These are phyloP conservation scores for Cephalopholis sonnerati DNA, from an alignment of 2,113 vertebrate species.

Conservation along the genomic window DNA sequence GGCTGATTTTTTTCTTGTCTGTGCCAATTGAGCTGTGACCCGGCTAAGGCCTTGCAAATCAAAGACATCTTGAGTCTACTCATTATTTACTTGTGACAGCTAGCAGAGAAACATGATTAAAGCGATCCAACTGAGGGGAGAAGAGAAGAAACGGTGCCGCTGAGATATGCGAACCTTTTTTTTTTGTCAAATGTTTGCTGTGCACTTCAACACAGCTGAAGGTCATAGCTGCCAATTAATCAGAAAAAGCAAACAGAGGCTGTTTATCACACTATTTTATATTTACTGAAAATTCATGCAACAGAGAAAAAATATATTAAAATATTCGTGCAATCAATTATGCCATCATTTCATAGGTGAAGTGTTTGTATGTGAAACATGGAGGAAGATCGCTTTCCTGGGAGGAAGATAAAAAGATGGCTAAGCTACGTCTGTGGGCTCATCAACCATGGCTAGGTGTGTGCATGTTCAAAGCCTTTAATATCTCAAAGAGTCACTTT, in stretches of 20 bases:
- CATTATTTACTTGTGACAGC: slow-evolving; percentile 79
- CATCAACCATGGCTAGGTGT: slow-evolving; percentile 49
- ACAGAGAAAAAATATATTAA: slow-evolving; percentile 20
- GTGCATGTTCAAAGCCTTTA: slow-evolving; percentile 50
- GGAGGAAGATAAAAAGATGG: slow-evolving; percentile 33
- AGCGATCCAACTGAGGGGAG: slow-evolving; percentile 52
- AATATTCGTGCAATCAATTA: slow-evolving; percentile 3
- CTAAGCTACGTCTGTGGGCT: slow-evolving; percentile 11
- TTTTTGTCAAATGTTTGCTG: slow-evolving; percentile 66
- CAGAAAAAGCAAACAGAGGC: slow-evolving; percentile 9
- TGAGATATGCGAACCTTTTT: slow-evolving; percentile 27
- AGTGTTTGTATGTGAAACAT: not conserved
- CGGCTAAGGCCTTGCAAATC: slow-evolving; percentile 65
- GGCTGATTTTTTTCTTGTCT: slow-evolving; percentile 54
- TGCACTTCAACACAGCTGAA: slow-evolving; percentile 56
- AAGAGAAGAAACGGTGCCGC: slow-evolving; percentile 24
- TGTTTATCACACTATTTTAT: slow-evolving; percentile 50
- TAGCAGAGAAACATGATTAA: slow-evolving; percentile 76
- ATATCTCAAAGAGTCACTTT: slow-evolving; percentile 64
- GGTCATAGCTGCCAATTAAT: slow-evolving; percentile 71
- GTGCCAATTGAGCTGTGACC: slow-evolving; percentile 77
- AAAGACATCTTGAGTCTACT: slow-evolving; percentile 75
- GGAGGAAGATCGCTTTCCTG: slow-evolving; percentile 14
- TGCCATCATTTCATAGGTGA: not conserved
- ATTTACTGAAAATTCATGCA: slow-evolving; percentile 21